Conservation (phyloP, 2,113 vertebrate species). For the Mionectes macconnelli region DNA sequence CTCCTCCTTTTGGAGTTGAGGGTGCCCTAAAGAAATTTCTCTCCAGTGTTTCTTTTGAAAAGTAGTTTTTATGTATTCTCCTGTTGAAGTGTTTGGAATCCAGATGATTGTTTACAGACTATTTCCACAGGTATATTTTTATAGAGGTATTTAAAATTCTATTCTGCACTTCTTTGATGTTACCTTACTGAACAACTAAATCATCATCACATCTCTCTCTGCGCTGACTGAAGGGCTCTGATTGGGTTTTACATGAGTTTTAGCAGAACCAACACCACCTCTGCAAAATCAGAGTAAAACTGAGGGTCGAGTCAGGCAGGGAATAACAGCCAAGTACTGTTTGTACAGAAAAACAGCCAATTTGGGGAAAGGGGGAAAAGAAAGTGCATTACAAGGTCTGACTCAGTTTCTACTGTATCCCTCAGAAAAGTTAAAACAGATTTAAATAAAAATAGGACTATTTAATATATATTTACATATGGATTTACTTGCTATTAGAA, state of each 20-base stretch:
- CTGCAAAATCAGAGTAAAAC: constrained; percentile 2
- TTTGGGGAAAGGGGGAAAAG: background rate
- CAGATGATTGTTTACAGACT: background rate
- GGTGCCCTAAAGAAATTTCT: background rate
- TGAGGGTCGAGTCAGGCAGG: background rate
- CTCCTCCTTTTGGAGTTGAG: background rate
- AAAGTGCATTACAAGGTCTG: background rate
- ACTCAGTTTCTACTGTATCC: background rate
- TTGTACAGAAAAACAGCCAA: background rate
- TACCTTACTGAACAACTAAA: background rate
- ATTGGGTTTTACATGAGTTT: background rate
- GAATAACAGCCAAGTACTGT: background rate
- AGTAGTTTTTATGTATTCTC: background rate
- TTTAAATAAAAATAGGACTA: background rate
- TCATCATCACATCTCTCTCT: background rate
- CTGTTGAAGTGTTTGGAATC: background rate
- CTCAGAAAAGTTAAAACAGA: background rate
- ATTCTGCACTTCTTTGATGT: constrained; percentile 26
- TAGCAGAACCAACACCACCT: background rate
- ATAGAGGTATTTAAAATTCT: background rate
- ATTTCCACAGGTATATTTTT: constrained; percentile 15
- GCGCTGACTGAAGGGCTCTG: background rate
- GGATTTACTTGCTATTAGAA: background rate
- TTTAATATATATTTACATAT: background rate
- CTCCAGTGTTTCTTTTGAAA: background rate